Conservation (phyloP, 1,140 invertebrate species). For the Meteorus sp. region DNA sequence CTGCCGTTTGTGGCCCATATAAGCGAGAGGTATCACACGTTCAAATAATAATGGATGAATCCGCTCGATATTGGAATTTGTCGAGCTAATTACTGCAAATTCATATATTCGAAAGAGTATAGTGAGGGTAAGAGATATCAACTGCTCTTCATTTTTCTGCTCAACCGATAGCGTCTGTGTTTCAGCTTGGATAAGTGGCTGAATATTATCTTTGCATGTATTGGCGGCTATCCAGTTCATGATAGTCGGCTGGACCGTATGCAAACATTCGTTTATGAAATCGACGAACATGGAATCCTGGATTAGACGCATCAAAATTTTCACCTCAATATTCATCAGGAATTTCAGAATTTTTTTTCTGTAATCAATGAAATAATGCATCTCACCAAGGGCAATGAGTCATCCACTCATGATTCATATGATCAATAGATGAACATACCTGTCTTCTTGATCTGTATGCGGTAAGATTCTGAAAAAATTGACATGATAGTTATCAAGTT, state of each 20-base stretch:
- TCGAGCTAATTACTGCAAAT: not conserved
- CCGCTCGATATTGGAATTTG: not conserved
- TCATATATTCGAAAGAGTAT: not conserved
- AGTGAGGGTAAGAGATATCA: not conserved
- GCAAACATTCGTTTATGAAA: conserved; percentile 1
- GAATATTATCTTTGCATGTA: conserved; percentile 1
- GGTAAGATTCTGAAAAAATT: too few species aligned
- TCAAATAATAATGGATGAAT: not conserved
- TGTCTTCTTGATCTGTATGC: too few species aligned
- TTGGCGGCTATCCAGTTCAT: conserved; percentile 1
- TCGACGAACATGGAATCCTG: not conserved
- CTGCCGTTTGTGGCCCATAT: conserved; percentile 11
- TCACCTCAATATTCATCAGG: not conserved
- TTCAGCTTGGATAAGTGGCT: not conserved
- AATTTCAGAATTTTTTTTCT: conserved; percentile 3
- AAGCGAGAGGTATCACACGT: not conserved
- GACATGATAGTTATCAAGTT: too few species aligned
- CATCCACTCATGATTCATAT: not conserved
- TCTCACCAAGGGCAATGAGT: not conserved
- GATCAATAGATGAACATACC: not conserved
- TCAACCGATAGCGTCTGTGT: not conserved
- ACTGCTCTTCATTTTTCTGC: not conserved
- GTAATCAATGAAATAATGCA: not conserved
- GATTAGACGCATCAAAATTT: not conserved
- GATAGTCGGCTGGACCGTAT: not conserved